These are phyloP conservation scores for Megatriorchis doriae DNA, from an alignment of 2,113 vertebrate genomes.

Conservation along the genomic window DNA sequence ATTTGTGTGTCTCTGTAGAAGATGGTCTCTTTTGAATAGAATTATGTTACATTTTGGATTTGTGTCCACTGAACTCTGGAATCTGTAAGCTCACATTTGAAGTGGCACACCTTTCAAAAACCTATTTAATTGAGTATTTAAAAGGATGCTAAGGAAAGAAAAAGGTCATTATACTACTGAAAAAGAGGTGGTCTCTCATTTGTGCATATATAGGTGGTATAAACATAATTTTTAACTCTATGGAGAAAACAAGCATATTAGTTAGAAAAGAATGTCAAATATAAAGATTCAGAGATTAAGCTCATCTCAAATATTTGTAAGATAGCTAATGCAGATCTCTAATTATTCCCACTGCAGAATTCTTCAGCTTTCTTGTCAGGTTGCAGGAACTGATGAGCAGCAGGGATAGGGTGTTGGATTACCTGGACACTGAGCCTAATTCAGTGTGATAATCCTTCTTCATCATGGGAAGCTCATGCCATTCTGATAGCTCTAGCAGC, in stretches of 20 bases:
- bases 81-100: not conserved
- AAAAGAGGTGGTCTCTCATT: not conserved
- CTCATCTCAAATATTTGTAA: not conserved
- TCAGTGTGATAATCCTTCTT: not conserved
- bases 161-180: not conserved
- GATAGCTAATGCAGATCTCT: not conserved
- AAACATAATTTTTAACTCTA: not conserved
- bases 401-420: not conserved
- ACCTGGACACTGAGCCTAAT: not conserved
- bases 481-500: not conserved
- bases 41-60: not conserved
- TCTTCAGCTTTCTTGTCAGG: not conserved
- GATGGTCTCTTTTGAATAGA: not conserved
- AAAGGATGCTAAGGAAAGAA: not conserved
- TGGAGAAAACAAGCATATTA: not conserved
- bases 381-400: not conserved
- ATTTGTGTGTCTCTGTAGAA: not conserved
- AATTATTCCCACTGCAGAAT: not conserved
- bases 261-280: not conserved
- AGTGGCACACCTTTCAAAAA: not conserved
- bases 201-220: accelerated
- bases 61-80: not conserved
- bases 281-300: not conserved
- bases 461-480: not conserved
- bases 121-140: not conserved